A percentile compares a stretch with the other conserved stretches of the same genome.
Conservation (phyloP, 1,140 invertebrate genomes). For the Megathymus violae region DNA sequence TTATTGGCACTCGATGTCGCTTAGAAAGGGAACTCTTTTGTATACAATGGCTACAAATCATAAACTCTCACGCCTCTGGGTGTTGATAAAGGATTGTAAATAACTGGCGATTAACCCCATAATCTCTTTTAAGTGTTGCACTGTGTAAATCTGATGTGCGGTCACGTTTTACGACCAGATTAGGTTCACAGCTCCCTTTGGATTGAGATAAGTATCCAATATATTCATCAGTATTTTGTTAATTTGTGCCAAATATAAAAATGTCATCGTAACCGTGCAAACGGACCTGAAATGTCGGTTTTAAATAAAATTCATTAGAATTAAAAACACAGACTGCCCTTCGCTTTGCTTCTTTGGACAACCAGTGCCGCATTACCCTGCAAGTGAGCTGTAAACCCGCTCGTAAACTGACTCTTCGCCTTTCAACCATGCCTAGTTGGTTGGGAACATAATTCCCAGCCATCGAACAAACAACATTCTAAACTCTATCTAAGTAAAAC, state of each 20-base stretch:
- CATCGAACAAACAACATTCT: no score
- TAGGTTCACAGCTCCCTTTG: conserved; percentile 36
- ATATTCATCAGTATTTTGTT: conserved; percentile 29
- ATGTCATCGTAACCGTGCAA: no score
- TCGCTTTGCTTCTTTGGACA: no score
- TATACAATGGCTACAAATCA: conserved; percentile 52
- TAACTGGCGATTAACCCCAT: conserved; percentile 66
- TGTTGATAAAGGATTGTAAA: conserved; percentile 75
- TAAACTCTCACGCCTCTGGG: conserved; percentile 56
- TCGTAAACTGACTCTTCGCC: no score
- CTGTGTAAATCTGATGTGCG: conserved; percentile 55
- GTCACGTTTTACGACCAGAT: conserved; percentile 58
- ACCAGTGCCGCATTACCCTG: no score
- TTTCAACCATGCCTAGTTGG: no score
- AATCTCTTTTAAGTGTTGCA: conserved; percentile 62
- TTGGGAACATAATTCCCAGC: no score
- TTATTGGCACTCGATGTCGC: conserved; percentile 80
- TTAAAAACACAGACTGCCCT: no score
- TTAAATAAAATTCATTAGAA: no score
- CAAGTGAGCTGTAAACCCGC: no score
- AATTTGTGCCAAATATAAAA: conserved; percentile 15
- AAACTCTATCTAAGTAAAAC: no score
- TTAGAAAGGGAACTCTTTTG: conserved; percentile 75
- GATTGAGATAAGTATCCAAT: conserved; percentile 21
- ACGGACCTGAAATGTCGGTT: no score